phyloP scores from a whole-genome alignment of 37 sponge, comb jelly and placozoan species.

The Ephydatia muelleri region DNA sequence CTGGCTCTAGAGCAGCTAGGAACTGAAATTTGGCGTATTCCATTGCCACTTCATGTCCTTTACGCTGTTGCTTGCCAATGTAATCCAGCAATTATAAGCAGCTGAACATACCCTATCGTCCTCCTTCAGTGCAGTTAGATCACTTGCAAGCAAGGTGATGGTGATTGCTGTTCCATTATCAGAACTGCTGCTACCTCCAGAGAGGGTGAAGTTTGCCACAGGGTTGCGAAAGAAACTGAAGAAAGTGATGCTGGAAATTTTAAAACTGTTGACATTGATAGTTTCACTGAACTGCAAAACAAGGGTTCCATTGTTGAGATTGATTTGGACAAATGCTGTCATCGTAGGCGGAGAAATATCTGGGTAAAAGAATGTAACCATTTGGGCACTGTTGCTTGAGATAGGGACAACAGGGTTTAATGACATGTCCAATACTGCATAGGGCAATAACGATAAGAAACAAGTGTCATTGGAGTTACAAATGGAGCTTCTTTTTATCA shows the following conservation, averaged over 20 bases:
- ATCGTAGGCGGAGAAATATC: slow-evolving; percentile 70
- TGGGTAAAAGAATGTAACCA: slow-evolving; percentile 51
- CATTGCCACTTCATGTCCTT: slow-evolving; percentile 82
- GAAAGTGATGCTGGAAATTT: slow-evolving; percentile 71
- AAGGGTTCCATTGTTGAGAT: slow-evolving; percentile 76
- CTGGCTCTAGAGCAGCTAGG: slow-evolving; percentile 46
- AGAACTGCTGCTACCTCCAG: slow-evolving; percentile 56
- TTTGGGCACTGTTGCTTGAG: slow-evolving; percentile 22
- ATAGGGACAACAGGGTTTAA: slow-evolving; percentile 23
- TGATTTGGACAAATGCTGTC: slow-evolving; percentile 39
- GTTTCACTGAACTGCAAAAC: slow-evolving; percentile 71
- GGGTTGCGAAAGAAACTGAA: slow-evolving; percentile 82
- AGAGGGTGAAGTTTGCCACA: slow-evolving; percentile 45
- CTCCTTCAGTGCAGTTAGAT: slow-evolving; percentile 50
- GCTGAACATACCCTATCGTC: slow-evolving; percentile 84
- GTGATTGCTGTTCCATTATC: slow-evolving; percentile 66
- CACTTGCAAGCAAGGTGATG: slow-evolving; percentile 35
- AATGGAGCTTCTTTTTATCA: slow-evolving; percentile 52
- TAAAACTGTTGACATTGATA: slow-evolving; percentile 65
- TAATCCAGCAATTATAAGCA: slow-evolving; percentile 90
- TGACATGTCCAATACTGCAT: slow-evolving; percentile 49
- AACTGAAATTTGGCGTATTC: slow-evolving; percentile 10
- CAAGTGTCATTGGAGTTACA: slow-evolving; percentile 51
- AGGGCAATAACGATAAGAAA: slow-evolving; percentile 50
- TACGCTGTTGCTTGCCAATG: slow-evolving; percentile 37